These are phyloP conservation scores for Nipponia nippon DNA, from an alignment of 2,113 vertebrate genomes.

Conservation along the genomic window DNA sequence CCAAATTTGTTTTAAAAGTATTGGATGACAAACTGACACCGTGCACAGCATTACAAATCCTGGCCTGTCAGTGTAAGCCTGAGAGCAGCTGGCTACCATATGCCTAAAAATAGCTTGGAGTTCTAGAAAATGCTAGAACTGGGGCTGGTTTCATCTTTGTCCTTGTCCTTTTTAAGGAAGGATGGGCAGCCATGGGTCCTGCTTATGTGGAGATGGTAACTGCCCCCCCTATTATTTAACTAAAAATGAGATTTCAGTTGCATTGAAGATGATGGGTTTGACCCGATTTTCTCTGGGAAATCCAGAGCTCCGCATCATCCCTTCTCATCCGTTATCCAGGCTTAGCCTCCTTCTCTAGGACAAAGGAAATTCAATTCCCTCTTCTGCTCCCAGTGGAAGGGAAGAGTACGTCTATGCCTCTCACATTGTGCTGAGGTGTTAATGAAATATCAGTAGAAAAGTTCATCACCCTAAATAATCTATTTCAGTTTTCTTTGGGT, in stretches of 20 bases:
- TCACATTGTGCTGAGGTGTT: neutral
- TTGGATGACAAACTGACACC: neutral
- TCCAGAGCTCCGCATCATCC: neutral
- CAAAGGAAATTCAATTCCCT: neutral
- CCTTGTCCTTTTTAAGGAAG: neutral
- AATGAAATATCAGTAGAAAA: conserved; percentile 10
- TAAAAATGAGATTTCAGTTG: neutral
- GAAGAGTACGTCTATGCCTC: neutral
- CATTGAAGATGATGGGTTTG: neutral
- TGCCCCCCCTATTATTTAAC: neutral
- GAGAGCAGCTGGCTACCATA: neutral
- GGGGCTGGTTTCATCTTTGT: neutral
- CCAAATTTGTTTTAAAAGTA: neutral
- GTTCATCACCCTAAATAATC: neutral
- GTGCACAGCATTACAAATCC: neutral
- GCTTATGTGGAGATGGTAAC: neutral
- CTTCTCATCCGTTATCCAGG: neutral
- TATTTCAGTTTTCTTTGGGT: neutral
- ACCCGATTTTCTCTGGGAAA: neutral
- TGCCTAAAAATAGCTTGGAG: neutral
- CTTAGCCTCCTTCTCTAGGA: neutral
- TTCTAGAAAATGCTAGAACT: neutral
- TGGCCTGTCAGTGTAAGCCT: neutral
- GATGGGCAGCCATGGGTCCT: neutral
- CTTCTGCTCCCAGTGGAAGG: neutral